A percentile compares a stretch with the other conserved stretches of the same genome.
Conservation (phyloP, 2,113 vertebrate species). For the Platysteira castanea region DNA sequence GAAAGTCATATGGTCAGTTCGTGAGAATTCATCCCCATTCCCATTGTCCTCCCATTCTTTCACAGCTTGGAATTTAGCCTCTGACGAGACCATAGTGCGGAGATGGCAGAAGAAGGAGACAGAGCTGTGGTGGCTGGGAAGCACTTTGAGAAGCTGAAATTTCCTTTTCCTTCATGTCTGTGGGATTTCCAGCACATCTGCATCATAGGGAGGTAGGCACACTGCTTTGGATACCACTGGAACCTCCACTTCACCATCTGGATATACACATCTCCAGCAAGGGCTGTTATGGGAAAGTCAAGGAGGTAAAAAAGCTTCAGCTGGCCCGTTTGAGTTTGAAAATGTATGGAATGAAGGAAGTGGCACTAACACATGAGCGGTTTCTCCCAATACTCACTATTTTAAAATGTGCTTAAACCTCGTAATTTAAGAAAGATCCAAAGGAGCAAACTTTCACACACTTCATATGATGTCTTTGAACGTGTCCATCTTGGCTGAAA, state of each 20-base stretch:
- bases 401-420: background rate
- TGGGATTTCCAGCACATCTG: background rate
- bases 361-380: background rate
- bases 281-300: background rate
- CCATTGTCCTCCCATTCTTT: background rate
- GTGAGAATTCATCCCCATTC: background rate
- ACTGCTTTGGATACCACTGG: background rate
- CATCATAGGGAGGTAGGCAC: background rate
- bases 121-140: background rate
- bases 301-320: background rate
- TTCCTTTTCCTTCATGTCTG: background rate
- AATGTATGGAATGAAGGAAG: background rate
- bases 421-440: background rate
- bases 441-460: background rate
- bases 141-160: background rate
- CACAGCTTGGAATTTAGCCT: background rate
- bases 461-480: background rate
- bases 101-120: background rate
- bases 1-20: background rate
- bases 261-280: background rate
- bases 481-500: background rate
- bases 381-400: background rate
- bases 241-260: too few species aligned
- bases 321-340: background rate
- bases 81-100: background rate